Evolutionary conservation across 1,140 invertebrate genomes (phyloP).

Genomic region (Varroa destructor): DNA sequence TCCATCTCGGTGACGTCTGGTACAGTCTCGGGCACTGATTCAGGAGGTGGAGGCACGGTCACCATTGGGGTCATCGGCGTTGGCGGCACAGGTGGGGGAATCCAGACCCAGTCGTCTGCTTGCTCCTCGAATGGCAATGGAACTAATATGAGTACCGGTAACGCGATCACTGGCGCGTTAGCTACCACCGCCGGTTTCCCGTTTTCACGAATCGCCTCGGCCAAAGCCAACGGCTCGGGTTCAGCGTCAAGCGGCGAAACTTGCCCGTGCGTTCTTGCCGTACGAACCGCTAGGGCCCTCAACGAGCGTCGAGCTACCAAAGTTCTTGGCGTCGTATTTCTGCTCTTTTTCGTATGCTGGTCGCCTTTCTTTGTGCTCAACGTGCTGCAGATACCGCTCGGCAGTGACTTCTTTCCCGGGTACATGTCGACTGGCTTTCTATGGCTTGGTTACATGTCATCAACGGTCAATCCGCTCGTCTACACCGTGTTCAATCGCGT

Average conservation of each 20-base stretch:
- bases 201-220: slow-evolving; percentile 4
- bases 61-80: slow-evolving; percentile 35
- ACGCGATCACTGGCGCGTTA: background rate
- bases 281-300: slow-evolving; percentile 33
- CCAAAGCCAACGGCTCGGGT: slow-evolving; percentile 51
- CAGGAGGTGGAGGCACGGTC: no score
- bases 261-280: slow-evolving; percentile 37
- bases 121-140: slow-evolving; percentile 57
- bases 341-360: slow-evolving; percentile 83
- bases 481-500: slow-evolving; percentile 90
- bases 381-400: slow-evolving; percentile 54
- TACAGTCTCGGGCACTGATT: slow-evolving; percentile 45
- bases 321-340: slow-evolving; percentile 79
- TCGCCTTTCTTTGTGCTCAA: slow-evolving; percentile 83
- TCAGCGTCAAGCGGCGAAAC: slow-evolving; percentile 18
- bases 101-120: slow-evolving; percentile 52
- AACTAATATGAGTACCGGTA: slow-evolving; percentile 8
- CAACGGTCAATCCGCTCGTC: slow-evolving; percentile 67
- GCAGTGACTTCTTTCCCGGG: slow-evolving; percentile 53
- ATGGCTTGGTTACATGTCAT: slow-evolving; percentile 82
- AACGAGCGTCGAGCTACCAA: slow-evolving; percentile 83
- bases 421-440: slow-evolving; percentile 50
- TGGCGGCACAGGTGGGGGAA: slow-evolving; percentile 40
- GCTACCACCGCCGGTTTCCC: slow-evolving; percentile 7
- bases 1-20: slow-evolving; percentile 55